Evolutionary conservation across 2,797 vertebrate genomes (phyloP), one percentile per base, ranked within the genome.

Genomic region (Myotis pilosus): DNA sequence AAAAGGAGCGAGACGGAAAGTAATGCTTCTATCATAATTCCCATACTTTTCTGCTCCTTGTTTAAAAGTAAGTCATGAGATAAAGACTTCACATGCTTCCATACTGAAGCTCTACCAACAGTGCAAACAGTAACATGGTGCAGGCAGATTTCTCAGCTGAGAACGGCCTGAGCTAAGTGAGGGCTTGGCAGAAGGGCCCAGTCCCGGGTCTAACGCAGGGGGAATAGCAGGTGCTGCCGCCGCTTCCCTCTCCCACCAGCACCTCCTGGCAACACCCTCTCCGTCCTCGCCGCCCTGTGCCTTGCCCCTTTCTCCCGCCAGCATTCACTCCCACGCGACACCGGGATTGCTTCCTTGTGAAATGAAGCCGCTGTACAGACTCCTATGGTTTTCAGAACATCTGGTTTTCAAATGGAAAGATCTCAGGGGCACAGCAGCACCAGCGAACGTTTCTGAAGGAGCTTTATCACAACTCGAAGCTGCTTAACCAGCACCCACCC

Each of bases 341-440:
- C 0, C 84, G 44, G 47, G 71, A 69, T 87, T 88, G 79, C 96
- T 90, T 96, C 91, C 94, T 62, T 91, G 88, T 96, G 68, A 38
- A 96, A 93, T 22, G 38, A 95, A 95, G 5, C 76, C 33, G 33
- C 94, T 76, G 0, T 91, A 8, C 84, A 71, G 97, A 93, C 90
- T 87, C 94, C 51, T 95, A 5, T 97, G 95, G 71, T 96, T 98
- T 92, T 95, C 60, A 89, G 91, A 98, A 93, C 97, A 97, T 97
- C 97, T 98, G 97, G 49, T 83, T 96, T 4, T 13, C 96, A 66
- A 86, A 97, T 96, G 93, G 74, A 85, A 66, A 71, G 38, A 74
- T 97, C 97, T 95, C 95, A 8, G 78, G 97, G 95, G 96, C 33
- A 72, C 80, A 2, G 15, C 57, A 75, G 60, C 79, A 72, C 68